These are phyloP conservation scores for Drosophila miranda DNA, from an alignment of 1,140 invertebrate genomes.

Conservation along the genomic window DNA sequence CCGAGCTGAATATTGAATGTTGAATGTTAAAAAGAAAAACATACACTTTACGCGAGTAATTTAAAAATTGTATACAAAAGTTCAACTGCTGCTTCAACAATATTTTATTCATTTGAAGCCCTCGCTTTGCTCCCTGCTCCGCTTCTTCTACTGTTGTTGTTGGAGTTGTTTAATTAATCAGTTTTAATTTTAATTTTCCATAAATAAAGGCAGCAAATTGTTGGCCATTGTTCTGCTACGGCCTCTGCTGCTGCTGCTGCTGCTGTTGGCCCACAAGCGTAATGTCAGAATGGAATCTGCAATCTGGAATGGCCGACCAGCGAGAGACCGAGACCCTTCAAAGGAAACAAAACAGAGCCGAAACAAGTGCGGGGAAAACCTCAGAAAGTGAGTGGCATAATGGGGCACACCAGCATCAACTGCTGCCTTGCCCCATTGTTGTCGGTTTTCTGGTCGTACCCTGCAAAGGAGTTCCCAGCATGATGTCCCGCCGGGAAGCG, in stretches of 20 bases:
- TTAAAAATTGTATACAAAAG: slow-evolving; percentile 60
- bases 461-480: no score
- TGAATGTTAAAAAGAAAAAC: slow-evolving; percentile 49
- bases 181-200: slow-evolving; percentile 58
- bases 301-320: no score
- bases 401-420: not conserved
- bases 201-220: slow-evolving; percentile 45
- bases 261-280: slow-evolving; percentile 29
- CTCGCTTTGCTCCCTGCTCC: slow-evolving; percentile 24
- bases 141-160: slow-evolving; percentile 5
- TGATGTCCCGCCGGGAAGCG: not conserved
- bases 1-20: no score
- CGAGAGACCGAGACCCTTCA: slow-evolving; percentile 19
- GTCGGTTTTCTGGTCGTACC: not conserved
- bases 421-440: not conserved
- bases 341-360: slow-evolving; percentile 9
- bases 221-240: slow-evolving; percentile 19
- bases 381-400: slow-evolving; percentile 19
- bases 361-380: slow-evolving; percentile 14
- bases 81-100: slow-evolving; percentile 33
- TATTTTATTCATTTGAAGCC: slow-evolving; percentile 41
- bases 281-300: slow-evolving; percentile 22
- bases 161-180: slow-evolving; percentile 63
- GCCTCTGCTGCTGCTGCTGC: no score
- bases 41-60: slow-evolving; percentile 61